Percentiles rank a stretch among this genome's conserved stretches.
Conservation (phyloP, 2,113 vertebrate genomes). For the Psilopsiagon aymara region DNA sequence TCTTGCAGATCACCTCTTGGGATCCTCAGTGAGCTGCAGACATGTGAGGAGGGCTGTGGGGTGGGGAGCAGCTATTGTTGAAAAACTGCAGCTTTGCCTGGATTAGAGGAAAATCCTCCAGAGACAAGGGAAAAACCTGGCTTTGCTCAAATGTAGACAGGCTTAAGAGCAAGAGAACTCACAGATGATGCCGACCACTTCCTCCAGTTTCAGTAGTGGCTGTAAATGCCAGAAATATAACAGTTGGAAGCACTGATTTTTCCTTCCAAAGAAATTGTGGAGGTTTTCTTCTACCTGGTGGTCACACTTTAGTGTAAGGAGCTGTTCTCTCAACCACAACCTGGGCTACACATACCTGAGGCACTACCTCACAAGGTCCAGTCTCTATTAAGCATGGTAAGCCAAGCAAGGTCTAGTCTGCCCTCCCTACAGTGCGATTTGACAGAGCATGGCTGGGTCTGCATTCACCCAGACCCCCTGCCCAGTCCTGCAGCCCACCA, state of each 20-base stretch:
- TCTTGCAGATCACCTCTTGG: not conserved
- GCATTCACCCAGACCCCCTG: not conserved
- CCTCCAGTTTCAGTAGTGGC: not conserved
- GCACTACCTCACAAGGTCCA: not conserved
- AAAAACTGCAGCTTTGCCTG: conserved; percentile 1
- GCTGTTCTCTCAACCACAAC: not conserved
- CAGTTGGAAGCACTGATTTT: not conserved
- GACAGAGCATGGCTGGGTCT: not conserved
- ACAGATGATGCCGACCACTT: not conserved
- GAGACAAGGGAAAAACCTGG: not conserved
- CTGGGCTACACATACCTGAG: not conserved
- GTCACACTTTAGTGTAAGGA: not conserved
- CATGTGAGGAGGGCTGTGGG: not conserved
- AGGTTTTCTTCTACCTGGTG: not conserved
- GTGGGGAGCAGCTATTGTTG: not conserved
- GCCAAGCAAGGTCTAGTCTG: not conserved
- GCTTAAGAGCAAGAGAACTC: not conserved
- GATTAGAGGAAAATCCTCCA: not conserved
- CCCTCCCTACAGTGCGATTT: accelerated
- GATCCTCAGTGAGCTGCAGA: not conserved
- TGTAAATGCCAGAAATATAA: not conserved
- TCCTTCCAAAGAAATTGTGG: not conserved
- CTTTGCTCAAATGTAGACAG: not conserved
- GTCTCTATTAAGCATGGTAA: not conserved
- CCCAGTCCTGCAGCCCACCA: not conserved